phyloP scores from a whole-genome alignment of 2,113 vertebrate genomes.

The Phaethornis superciliosus region DNA sequence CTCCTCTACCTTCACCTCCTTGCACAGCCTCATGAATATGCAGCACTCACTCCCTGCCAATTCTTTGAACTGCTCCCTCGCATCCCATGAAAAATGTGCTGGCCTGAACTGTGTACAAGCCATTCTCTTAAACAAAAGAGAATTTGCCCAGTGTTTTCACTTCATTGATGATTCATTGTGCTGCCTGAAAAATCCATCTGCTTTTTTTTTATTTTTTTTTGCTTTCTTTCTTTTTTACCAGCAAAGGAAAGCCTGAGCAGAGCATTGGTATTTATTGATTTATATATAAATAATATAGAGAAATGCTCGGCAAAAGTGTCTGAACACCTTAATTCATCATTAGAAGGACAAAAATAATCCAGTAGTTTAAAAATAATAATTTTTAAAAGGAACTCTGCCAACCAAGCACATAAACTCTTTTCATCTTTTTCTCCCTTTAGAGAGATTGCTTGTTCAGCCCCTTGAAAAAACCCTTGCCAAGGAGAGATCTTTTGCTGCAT shows the following conservation, averaged over 20 bases:
- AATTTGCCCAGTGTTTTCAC: constrained; percentile 49
- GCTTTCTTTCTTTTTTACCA: neutral
- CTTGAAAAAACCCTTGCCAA: neutral
- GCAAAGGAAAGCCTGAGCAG: neutral
- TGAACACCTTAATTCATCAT: neutral
- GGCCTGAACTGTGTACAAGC: constrained; percentile 21
- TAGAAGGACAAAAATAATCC: neutral
- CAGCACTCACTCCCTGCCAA: constrained; percentile 36
- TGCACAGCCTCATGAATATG: constrained; percentile 67
- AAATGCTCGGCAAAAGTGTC: neutral
- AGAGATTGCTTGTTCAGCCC: neutral
- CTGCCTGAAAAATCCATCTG: constrained; percentile 28
- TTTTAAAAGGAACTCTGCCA: constrained; percentile 6
- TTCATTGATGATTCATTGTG: constrained; percentile 53
- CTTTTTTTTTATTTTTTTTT: neutral
- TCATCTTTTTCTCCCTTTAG: neutral
- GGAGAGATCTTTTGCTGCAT: neutral
- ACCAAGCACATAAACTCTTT: neutral
- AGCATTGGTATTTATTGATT: neutral
- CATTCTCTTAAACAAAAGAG: constrained; percentile 64
- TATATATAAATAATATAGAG: neutral
- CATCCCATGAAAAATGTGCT: constrained; percentile 66
- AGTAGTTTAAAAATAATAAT: neutral
- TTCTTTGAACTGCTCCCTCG: constrained; percentile 61
- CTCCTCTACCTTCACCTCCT: constrained; percentile 53